These are phyloP conservation scores for Gonatopus flavifemur DNA, from an alignment of 1,140 invertebrate genomes.

Conservation along the genomic window DNA sequence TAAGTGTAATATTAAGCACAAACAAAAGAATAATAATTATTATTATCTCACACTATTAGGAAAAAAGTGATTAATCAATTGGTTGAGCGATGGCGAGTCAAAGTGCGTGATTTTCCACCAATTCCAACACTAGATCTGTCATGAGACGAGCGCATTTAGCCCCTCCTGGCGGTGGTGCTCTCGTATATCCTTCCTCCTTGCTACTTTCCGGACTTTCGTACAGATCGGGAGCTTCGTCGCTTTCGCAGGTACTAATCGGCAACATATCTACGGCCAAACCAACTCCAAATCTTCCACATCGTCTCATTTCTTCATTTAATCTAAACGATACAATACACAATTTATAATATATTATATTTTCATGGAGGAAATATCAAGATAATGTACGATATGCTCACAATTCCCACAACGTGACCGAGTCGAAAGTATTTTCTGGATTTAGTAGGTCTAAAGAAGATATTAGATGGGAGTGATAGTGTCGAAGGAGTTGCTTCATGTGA, in stretches of 20 bases:
- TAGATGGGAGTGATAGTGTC: slow-evolving; percentile 62
- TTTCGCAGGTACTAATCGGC: slow-evolving; percentile 71
- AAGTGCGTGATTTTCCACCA: slow-evolving; percentile 46
- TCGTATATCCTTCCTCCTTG: slow-evolving; percentile 24
- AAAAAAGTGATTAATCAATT: not conserved
- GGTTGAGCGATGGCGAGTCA: slow-evolving; percentile 26
- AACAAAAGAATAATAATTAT: no score
- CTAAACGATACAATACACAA: slow-evolving; percentile 36
- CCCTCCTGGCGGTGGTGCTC: slow-evolving; percentile 46
- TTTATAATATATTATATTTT: slow-evolving; percentile 2
- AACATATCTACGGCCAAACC: slow-evolving; percentile 71
- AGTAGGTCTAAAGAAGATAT: slow-evolving; percentile 56
- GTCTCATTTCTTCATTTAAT: slow-evolving; percentile 66
- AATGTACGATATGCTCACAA: slow-evolving; percentile 61
- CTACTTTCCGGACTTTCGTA: slow-evolving; percentile 59
- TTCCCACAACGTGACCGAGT: slow-evolving; percentile 53
- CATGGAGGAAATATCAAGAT: not conserved
- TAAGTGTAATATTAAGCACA: not conserved
- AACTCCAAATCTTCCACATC: slow-evolving; percentile 67
- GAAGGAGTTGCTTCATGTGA: slow-evolving; percentile 62
- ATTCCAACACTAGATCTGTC: slow-evolving; percentile 53
- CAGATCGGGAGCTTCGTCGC: slow-evolving; percentile 69
- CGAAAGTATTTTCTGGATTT: slow-evolving; percentile 51
- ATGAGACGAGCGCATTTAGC: slow-evolving; percentile 49
- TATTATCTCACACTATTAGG: no score